Percentiles rank a stretch among this genome's conserved stretches.
These are phyloP conservation scores for Oithona nana DNA, from an alignment of 2,888 invertebrate genomes.

Conservation along the genomic window DNA sequence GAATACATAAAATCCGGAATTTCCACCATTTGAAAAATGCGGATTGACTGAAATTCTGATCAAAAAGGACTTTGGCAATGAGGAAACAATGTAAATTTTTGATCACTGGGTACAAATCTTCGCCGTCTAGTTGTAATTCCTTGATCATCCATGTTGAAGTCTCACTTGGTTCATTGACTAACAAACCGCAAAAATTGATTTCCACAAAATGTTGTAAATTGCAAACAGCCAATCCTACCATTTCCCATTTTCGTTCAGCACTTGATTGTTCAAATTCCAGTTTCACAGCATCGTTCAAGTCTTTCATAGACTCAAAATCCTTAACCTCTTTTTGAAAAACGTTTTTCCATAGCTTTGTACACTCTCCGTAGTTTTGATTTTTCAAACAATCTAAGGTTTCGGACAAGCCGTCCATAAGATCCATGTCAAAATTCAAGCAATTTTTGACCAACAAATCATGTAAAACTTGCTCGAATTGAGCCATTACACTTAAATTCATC, in stretches of 20 bases:
- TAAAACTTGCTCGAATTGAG: no score
- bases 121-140: neutral
- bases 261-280: neutral
- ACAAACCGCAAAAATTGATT: neutral
- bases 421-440: no score
- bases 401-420: no score
- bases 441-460: no score
- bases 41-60: neutral
- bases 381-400: no score
- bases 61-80: neutral
- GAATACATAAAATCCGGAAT: neutral
- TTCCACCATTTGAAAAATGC: neutral
- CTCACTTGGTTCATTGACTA: neutral
- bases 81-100: neutral
- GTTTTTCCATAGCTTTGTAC: no score
- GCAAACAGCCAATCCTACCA: neutral
- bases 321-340: neutral
- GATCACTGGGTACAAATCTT: neutral
- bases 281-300: neutral
- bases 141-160: neutral
- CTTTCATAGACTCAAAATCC: neutral
- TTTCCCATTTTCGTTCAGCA: neutral
- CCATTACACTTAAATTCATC: no score
- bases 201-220: neutral
- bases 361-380: no score